These are phyloP conservation scores for Pitta sordida DNA, from an alignment of 2,113 vertebrate genomes.

Conservation along the genomic window DNA sequence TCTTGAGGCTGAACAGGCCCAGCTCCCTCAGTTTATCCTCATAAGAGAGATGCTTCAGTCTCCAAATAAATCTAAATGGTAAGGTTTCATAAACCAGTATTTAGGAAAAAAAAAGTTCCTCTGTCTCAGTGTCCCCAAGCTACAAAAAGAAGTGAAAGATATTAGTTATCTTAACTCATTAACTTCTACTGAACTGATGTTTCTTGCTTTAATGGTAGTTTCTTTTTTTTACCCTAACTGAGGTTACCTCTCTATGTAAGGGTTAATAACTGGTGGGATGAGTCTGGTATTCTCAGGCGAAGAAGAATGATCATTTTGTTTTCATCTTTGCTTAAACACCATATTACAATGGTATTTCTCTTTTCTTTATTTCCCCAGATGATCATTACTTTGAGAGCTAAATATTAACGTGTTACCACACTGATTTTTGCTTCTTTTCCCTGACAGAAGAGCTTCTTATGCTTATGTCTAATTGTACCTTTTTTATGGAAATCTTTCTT, in stretches of 20 bases:
- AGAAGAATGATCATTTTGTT: not conserved
- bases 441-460: conserved; percentile 3
- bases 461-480: conserved; percentile 39
- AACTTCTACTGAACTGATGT: not conserved
- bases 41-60: not conserved
- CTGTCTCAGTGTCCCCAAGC: not conserved
- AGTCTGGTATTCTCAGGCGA: not conserved
- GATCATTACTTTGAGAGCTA: conserved; percentile 27
- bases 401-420: conserved; percentile 57
- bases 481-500: not conserved
- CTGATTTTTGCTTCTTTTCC: conserved; percentile 52
- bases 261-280: not conserved
- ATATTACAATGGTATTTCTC: not conserved
- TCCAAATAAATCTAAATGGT: not conserved
- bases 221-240: not conserved
- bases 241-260: not conserved
- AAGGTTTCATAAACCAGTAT: not conserved
- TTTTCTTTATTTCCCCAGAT: conserved; percentile 38
- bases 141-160: not conserved
- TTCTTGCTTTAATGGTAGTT: not conserved
- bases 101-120: not conserved
- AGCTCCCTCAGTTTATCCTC: not conserved
- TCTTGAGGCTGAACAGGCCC: not conserved
- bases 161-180: not conserved
- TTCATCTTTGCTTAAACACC: not conserved